Percentiles rank a stretch among this genome's conserved stretches.
Evolutionary conservation across 2,888 invertebrate species (phyloP).

Genomic region (Patella ulyssiponensis): DNA sequence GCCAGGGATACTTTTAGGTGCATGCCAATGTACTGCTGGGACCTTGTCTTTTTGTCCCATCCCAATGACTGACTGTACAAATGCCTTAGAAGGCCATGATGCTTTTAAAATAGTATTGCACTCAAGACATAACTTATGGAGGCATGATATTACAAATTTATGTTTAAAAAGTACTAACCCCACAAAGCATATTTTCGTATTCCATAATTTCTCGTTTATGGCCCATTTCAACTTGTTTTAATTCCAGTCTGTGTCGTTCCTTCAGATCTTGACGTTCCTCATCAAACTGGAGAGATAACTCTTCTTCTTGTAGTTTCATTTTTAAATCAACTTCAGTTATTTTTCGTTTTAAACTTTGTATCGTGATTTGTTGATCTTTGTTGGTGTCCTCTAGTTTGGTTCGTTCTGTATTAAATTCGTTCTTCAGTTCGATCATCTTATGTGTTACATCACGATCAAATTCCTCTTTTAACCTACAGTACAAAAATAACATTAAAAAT

Average conservation of each 20-base stretch:
- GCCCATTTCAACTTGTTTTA: constrained; percentile 24
- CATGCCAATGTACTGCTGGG: too few species aligned
- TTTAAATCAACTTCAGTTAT: constrained; percentile 33
- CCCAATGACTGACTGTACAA: not conserved
- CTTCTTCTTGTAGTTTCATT: constrained; percentile 41
- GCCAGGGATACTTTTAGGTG: too few species aligned
- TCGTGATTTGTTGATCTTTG: constrained; percentile 37
- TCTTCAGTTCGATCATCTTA: constrained; percentile 36
- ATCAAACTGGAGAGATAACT: constrained; percentile 36
- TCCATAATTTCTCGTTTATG: constrained; percentile 18
- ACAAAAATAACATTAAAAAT: not conserved
- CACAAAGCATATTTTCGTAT: constrained; percentile 17
- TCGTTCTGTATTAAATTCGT: constrained; percentile 41
- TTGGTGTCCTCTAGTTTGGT: constrained; percentile 33
- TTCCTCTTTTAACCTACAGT: constrained; percentile 41
- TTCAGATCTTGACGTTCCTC: constrained; percentile 37
- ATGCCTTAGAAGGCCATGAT: not conserved
- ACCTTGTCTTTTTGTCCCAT: not conserved
- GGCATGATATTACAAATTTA: too few species aligned
- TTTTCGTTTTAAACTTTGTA: constrained; percentile 32
- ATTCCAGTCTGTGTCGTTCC: constrained; percentile 26
- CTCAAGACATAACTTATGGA: too few species aligned
- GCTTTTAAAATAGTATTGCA: not conserved
- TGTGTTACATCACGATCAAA: constrained; percentile 39
- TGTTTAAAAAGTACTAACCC: constrained; percentile 6